phyloP scores from a whole-genome alignment of 2,797 vertebrate genomes.

The Podarcis siculus region DNA sequence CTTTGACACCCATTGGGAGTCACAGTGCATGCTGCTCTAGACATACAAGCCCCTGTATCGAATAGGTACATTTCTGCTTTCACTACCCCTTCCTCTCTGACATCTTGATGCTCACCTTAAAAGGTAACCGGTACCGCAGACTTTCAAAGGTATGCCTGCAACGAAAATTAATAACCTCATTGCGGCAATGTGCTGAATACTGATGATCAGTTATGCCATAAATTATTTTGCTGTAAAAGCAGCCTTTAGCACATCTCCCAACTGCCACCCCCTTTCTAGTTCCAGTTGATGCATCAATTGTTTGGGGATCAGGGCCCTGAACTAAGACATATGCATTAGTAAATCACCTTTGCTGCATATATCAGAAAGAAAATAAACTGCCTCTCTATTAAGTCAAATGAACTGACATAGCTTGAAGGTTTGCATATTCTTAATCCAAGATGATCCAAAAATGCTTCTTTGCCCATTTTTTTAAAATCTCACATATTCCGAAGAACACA shows the following conservation, averaged over 20 bases:
- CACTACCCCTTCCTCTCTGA: not conserved
- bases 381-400: not conserved
- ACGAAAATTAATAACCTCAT: constrained; percentile 25
- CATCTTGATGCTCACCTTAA: constrained; percentile 1
- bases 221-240: constrained; percentile 3
- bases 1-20: no score
- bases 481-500: not conserved
- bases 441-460: not conserved
- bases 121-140: not conserved
- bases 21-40: not conserved
- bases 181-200: constrained; percentile 18
- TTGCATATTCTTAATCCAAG: not conserved
- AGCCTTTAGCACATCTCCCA: not conserved
- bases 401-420: not conserved
- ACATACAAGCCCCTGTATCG: not conserved
- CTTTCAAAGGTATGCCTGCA: not conserved
- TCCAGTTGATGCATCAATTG: not conserved
- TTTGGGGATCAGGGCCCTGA: not conserved
- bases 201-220: not conserved
- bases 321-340: not conserved
- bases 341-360: not conserved
- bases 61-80: not conserved
- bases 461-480: not conserved
- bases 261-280: not conserved
- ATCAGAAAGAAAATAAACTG: not conserved